phyloP scores from a whole-genome alignment of 2,797 vertebrate genomes.

The Lagodon rhomboides region DNA sequence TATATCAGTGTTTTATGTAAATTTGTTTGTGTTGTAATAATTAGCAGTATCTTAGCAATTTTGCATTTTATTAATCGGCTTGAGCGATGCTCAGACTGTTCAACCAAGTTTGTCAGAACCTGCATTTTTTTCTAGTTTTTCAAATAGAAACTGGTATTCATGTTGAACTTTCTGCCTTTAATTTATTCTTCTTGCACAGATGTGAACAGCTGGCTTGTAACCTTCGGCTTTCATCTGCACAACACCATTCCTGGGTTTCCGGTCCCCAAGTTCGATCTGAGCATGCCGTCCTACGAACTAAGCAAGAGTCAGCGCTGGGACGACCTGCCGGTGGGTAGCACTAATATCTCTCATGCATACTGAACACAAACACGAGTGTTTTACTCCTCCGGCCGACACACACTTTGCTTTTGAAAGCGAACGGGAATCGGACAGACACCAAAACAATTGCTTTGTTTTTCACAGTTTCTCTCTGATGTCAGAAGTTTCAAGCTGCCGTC shows the following conservation, averaged over 20 bases:
- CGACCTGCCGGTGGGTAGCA: slow-evolving; percentile 92
- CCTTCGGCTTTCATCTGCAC: slow-evolving; percentile 99
- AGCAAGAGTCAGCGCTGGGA: slow-evolving; percentile 97
- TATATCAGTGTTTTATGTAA: neutral
- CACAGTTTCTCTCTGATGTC: slow-evolving; percentile 33
- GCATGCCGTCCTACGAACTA: slow-evolving; percentile 95
- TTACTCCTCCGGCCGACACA: neutral
- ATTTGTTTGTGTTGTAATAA: neutral
- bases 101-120: neutral
- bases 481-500: slow-evolving; percentile 53
- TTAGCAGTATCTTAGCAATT: neutral
- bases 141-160: neutral
- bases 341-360: neutral
- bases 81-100: neutral
- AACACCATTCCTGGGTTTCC: slow-evolving; percentile 98
- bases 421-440: slow-evolving; percentile 8
- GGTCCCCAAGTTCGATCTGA: slow-evolving; percentile 94
- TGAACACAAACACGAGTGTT: slow-evolving; percentile 16
- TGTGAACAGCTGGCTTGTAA: slow-evolving; percentile 99
- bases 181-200: slow-evolving; percentile 82
- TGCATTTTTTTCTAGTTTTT: neutral
- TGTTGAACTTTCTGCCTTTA: neutral
- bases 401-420: slow-evolving; percentile 11
- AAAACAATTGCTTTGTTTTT: neutral
- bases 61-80: neutral